A percentile compares a stretch with the other conserved stretches of the same genome.
Conservation (phyloP, 2,888 invertebrate genomes). For the Carterocephalus palaemon region DNA sequence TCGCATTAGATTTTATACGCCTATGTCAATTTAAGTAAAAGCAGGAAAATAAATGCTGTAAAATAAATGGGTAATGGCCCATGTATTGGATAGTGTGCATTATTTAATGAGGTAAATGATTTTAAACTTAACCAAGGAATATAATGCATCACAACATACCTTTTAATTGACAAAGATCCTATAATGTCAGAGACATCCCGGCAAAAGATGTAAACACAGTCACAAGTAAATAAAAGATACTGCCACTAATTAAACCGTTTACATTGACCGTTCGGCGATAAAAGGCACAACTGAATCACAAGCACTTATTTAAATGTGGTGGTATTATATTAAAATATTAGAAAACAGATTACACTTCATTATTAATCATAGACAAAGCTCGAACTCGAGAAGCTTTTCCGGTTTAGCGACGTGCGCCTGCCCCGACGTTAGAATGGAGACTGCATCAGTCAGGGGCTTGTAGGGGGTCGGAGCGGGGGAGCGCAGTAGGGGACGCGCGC, state of each 20-base stretch:
- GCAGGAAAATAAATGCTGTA: neutral
- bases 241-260: slow-evolving; percentile 57
- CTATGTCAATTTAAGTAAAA: neutral
- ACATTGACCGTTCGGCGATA: slow-evolving; percentile 44
- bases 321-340: slow-evolving; percentile 37
- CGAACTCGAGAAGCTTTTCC: slow-evolving; percentile 61
- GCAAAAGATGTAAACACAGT: slow-evolving; percentile 54
- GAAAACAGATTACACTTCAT: slow-evolving; percentile 52
- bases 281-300: slow-evolving; percentile 40
- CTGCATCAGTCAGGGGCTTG: slow-evolving; percentile 58
- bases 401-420: slow-evolving; percentile 40
- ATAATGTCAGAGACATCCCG: slow-evolving; percentile 59
- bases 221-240: slow-evolving; percentile 61
- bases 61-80: slow-evolving; percentile 1
- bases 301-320: slow-evolving; percentile 27
- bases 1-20: neutral
- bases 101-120: neutral
- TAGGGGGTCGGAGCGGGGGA: slow-evolving; percentile 40
- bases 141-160: slow-evolving; percentile 38
- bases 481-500: slow-evolving; percentile 60
- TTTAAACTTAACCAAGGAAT: neutral
- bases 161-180: slow-evolving; percentile 52
- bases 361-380: slow-evolving; percentile 63
- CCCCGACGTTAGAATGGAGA: slow-evolving; percentile 51
- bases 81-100: too few relatives aligned